Base-by-base conservation (phyloP, 1,140 invertebrate species). In the Chlorops oryzae region DNA sequence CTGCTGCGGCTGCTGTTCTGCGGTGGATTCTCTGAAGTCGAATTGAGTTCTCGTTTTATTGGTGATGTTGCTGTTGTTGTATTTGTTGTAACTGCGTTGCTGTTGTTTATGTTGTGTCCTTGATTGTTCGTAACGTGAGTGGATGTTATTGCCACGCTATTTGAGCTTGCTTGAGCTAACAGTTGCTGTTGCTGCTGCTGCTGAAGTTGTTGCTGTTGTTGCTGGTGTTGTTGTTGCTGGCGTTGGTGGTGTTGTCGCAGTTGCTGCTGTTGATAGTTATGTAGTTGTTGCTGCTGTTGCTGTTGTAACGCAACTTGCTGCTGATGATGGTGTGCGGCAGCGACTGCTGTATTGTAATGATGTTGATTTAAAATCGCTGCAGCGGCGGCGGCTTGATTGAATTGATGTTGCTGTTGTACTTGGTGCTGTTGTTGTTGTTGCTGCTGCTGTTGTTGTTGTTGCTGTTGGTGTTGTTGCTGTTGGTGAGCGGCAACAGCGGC, bases 381-480 rank as follows among this genome's bases (percentile, higher is more conserved):
- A 32, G 7, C n/a, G 7, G n/a, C 28, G 7, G 28, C 28, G 7
- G 28, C 7, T 9, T 32, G 7, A 32, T 7, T 32, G 7, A n/a
- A 32, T 32, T 7, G 7, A 32, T 63, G 51, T 18, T 59, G 44
- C 21, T 55, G 52, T 34, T 62, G 43, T 17, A 49, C 49, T 24
- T 63, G 51, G 21, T 47, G 58, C 12, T 59, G 50, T 34, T 54
- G 50, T 37, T 64, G 57, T 13, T 61, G 55, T 23, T 63, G 61
- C 24, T 50, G 25, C 10, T 37, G 24, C 12, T 49, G 42, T 10
- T 42, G 51, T 12, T 48, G 51, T 15, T 37, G 34, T 50, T 59
- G 54, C 25, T 58, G 51, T 37, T 48, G 59, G 51, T 39, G 59
- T 54, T 47, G 55, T 41, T 55, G 58, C 22, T 54, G 52, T 12